phyloP scores from a whole-genome alignment of 2,113 vertebrate genomes.

The Cryptotis parvus region DNA sequence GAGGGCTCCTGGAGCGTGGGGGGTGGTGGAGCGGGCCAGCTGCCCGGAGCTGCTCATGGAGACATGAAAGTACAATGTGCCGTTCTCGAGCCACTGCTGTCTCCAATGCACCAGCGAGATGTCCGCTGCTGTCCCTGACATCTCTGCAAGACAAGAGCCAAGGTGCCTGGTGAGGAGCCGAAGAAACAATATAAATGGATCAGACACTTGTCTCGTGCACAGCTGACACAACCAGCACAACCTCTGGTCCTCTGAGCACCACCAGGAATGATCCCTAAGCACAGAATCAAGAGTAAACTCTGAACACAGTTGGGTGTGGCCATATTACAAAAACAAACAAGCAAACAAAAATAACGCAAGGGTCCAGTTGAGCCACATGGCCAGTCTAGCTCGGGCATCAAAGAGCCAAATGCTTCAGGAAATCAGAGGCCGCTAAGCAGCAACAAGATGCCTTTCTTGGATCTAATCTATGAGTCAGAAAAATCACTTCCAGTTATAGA shows the following conservation, averaged over 20 bases:
- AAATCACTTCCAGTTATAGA: not conserved
- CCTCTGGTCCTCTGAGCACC: too few relatives aligned
- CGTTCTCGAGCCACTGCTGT: constrained; percentile 99
- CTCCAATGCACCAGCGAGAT: constrained; percentile 98
- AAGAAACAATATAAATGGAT: too few relatives aligned
- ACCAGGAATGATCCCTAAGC: too few relatives aligned
- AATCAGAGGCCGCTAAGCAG: not conserved
- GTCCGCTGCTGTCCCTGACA: constrained; percentile 95
- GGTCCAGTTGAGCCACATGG: not conserved
- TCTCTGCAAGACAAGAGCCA: constrained; percentile 91
- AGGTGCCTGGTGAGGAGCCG: not conserved
- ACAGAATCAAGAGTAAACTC: too few relatives aligned
- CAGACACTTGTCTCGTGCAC: too few relatives aligned
- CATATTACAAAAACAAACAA: too few relatives aligned
- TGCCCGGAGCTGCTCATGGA: constrained; percentile 94
- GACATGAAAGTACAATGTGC: constrained; percentile 97
- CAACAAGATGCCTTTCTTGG: too few relatives aligned
- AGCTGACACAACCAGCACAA: too few relatives aligned
- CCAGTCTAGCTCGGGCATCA: not conserved
- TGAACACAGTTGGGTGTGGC: too few relatives aligned
- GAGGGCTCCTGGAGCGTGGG: constrained; percentile 93
- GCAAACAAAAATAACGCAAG: not conserved
- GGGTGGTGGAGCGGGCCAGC: constrained; percentile 90
- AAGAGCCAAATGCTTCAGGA: not conserved
- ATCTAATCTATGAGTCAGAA: not conserved